These are phyloP conservation scores for Spea bombifrons DNA, from an alignment of 2,113 vertebrate genomes.

Conservation along the genomic window DNA sequence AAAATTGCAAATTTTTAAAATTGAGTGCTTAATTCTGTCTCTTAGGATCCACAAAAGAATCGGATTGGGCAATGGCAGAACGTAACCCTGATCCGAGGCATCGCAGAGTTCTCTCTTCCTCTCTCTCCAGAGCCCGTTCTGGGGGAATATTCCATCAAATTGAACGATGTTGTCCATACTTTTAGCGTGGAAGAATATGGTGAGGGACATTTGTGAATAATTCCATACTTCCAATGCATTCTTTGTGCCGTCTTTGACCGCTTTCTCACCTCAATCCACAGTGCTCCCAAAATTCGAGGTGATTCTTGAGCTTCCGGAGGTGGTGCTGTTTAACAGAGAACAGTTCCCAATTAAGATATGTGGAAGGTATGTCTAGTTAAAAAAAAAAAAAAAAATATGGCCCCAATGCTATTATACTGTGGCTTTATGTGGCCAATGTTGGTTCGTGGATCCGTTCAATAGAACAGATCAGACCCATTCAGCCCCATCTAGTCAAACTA, in stretches of 20 bases:
- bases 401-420: no score
- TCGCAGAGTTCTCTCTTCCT: slow-evolving; percentile 55
- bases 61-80: slow-evolving; percentile 55
- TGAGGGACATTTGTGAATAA: slow-evolving; percentile 4
- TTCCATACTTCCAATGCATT: neutral
- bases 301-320: slow-evolving; percentile 54
- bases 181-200: slow-evolving; percentile 59
- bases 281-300: slow-evolving; percentile 60
- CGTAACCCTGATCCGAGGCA: slow-evolving; percentile 48
- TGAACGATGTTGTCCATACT: slow-evolving; percentile 19
- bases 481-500: no score
- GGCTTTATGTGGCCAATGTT: no score
- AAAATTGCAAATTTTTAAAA: no score
- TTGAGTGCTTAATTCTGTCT: no score
- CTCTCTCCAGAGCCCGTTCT: slow-evolving; percentile 51
- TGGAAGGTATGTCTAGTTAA: slow-evolving; percentile 57
- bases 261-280: slow-evolving; percentile 28
- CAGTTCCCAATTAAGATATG: slow-evolving; percentile 43
- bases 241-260: neutral
- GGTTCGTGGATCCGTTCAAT: no score
- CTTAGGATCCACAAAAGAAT: slow-evolving; percentile 56
- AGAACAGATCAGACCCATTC: no score
- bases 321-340: slow-evolving; percentile 52
- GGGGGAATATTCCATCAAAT: slow-evolving; percentile 53
- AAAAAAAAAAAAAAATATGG: no score